These are phyloP conservation scores for Hyaena hyaena DNA, from an alignment of 2,113 vertebrate species.

Conservation along the genomic window DNA sequence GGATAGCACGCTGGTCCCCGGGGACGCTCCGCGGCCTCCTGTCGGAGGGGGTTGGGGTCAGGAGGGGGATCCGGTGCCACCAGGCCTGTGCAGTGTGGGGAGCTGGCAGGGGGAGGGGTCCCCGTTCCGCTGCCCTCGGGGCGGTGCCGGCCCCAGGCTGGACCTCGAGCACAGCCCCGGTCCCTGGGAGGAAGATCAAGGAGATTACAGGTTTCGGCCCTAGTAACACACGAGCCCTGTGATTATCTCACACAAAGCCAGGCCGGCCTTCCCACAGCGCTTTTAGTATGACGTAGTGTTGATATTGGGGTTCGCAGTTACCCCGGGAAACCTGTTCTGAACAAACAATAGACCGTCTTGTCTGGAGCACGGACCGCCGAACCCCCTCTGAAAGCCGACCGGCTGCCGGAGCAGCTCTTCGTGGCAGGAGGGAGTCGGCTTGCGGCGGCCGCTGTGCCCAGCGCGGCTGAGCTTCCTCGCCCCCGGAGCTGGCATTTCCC, in stretches of 20 bases:
- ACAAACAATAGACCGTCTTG: background rate
- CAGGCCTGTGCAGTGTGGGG: background rate
- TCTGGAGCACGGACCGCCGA: background rate
- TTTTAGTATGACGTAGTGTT: background rate
- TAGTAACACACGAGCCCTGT: background rate
- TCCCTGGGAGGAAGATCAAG: background rate
- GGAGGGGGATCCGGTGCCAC: background rate
- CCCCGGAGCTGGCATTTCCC: accelerated
- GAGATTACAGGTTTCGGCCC: background rate
- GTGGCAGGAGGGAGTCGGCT: background rate
- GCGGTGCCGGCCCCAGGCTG: background rate
- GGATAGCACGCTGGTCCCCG: accelerated
- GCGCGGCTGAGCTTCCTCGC: background rate
- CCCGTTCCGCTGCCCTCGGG: background rate
- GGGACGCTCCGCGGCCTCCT: accelerated
- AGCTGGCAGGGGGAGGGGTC: background rate
- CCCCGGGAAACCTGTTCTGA: constrained; percentile 42
- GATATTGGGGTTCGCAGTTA: background rate
- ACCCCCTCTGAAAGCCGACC: background rate
- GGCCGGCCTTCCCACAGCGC: background rate
- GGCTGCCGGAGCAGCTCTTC: background rate
- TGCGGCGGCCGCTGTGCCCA: accelerated
- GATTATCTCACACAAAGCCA: background rate
- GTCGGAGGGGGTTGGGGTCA: no score
- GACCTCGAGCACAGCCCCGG: background rate